phyloP scores from a whole-genome alignment of 2,888 invertebrate species.

The Scaptomyza parva region DNA sequence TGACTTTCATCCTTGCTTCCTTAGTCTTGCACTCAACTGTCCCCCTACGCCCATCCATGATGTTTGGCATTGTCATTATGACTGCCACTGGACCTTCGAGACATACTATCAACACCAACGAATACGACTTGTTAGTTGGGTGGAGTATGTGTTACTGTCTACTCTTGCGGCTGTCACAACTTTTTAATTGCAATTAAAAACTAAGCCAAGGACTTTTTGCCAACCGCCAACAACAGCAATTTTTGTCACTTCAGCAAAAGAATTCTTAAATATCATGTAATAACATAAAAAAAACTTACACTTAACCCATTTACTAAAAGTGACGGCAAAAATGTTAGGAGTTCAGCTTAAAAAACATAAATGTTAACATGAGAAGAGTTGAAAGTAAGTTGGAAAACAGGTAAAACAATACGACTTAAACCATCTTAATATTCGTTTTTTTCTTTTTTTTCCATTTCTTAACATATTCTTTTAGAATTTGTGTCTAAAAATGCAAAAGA shows the following conservation, averaged over 20 bases:
- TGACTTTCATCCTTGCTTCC: conserved; percentile 25
- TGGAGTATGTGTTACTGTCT: conserved; percentile 32
- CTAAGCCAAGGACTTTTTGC: conserved; percentile 55
- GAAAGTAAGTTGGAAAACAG: no score
- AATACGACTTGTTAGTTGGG: neutral
- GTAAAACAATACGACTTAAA: no score
- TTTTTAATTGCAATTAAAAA: conserved; percentile 79
- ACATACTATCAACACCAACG: conserved; percentile 34
- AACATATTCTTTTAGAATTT: neutral
- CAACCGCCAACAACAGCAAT: conserved; percentile 30
- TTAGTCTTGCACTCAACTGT: neutral
- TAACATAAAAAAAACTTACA: neutral
- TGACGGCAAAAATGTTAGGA: neutral
- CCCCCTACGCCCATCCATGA: neutral
- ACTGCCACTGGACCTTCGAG: conserved; percentile 64
- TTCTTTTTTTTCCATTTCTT: neutral
- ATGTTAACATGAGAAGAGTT: neutral
- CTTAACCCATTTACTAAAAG: neutral
- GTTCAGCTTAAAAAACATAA: neutral
- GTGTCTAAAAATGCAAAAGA: neutral
- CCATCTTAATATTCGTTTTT: no score
- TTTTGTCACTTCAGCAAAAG: neutral
- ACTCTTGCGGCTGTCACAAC: conserved; percentile 49
- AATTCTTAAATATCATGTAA: neutral
- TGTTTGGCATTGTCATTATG: conserved; percentile 66